Evolutionary conservation across 2,113 vertebrate species (phyloP).

Genomic region (Malurus elegans): DNA sequence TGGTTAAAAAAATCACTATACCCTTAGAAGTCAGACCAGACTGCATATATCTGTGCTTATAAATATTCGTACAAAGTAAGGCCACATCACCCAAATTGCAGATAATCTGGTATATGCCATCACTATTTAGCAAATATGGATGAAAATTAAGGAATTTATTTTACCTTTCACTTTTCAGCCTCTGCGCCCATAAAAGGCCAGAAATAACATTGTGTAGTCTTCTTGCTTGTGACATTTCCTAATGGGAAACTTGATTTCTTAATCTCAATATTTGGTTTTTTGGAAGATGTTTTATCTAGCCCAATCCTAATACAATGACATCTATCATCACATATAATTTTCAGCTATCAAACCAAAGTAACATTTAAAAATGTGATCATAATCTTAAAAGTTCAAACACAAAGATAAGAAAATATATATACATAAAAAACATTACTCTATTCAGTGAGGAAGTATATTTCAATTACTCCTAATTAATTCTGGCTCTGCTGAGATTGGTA

Average conservation of each 20-base stretch:
- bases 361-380: neutral
- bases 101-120: neutral
- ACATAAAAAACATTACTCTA: neutral
- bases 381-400: neutral
- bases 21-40: neutral
- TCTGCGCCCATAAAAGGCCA: neutral
- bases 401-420: constrained; percentile 36
- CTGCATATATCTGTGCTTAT: neutral
- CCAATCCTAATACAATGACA: neutral
- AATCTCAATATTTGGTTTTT: neutral
- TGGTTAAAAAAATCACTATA: neutral
- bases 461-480: constrained; percentile 55
- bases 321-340: neutral
- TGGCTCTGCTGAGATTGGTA: constrained; percentile 21
- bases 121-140: neutral
- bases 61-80: neutral
- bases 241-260: neutral
- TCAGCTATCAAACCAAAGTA: neutral
- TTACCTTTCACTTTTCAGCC: neutral
- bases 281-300: neutral
- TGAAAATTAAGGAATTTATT: neutral
- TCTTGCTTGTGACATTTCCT: neutral
- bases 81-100: neutral
- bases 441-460: neutral
- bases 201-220: neutral